A percentile compares a stretch with the other conserved stretches of the same genome.
Evolutionary conservation across 1,140 invertebrate genomes (phyloP).

Genomic region (Cylas formicarius): DNA sequence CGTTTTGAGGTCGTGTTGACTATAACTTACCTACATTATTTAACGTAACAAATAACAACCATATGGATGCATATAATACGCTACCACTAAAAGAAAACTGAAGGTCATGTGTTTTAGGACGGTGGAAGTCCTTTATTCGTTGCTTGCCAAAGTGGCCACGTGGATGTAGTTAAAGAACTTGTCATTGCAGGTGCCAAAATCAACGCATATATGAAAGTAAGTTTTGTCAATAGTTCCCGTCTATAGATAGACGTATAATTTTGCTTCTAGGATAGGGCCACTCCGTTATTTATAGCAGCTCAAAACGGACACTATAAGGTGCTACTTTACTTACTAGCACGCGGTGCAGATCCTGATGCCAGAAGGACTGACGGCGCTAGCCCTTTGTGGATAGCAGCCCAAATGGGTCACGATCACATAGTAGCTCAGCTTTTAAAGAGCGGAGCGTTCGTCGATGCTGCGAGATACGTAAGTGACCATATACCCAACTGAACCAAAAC

Average conservation of each 20-base stretch:
- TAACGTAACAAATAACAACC: no score
- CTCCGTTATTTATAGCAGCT: slow-evolving; percentile 80
- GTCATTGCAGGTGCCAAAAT: slow-evolving; percentile 72
- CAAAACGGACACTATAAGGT: slow-evolving; percentile 83
- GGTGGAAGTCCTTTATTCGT: slow-evolving; percentile 88
- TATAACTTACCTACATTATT: no score
- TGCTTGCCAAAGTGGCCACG: slow-evolving; percentile 84
- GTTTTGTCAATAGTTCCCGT: neutral
- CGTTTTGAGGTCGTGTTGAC: no score
- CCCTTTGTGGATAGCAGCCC: slow-evolving; percentile 86
- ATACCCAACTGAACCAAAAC: no score
- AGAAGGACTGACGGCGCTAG: slow-evolving; percentile 75
- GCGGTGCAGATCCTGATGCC: slow-evolving; percentile 62
- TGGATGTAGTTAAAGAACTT: slow-evolving; percentile 77
- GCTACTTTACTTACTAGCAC: slow-evolving; percentile 58
- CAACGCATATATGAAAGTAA: slow-evolving; percentile 79
- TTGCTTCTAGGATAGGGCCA: slow-evolving; percentile 69
- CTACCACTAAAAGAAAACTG: no score
- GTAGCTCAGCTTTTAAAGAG: slow-evolving; percentile 67
- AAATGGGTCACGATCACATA: slow-evolving; percentile 84
- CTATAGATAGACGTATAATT: no score
- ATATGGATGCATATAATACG: no score
- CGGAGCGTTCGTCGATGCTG: slow-evolving; percentile 72
- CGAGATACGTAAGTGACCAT: slow-evolving; percentile 61
- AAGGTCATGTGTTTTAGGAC: slow-evolving; percentile 64